Evolutionary conservation across 2,113 vertebrate genomes (phyloP), one percentile per base, ranked within the genome.

Genomic region (Neolamprologus fasciatus): DNA sequence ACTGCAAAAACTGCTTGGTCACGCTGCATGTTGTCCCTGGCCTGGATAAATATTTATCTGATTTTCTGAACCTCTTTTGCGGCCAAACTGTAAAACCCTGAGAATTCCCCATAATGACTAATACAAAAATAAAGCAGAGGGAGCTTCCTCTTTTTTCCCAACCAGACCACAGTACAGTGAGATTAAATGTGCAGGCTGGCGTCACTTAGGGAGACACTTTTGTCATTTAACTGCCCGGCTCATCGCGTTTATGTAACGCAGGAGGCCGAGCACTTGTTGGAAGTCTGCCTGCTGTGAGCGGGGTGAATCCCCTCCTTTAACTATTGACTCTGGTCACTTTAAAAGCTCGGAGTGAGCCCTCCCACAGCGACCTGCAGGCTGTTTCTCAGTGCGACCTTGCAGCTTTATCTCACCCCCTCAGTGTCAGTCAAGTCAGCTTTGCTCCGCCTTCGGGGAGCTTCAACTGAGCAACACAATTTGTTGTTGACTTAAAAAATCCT

Each of bases 91-190:
- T 84, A 68, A 90, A 93, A 86, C 81, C 47, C 33, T 76, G 81
- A 89, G 84, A 91, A 89, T 89, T 92, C 83, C 92, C 88, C 63
- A 8, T 51, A 55, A 76, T 82, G 88, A 90, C 73, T 23, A 21
- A 84, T 33, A 55, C 51, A 79, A 85, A 92, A 90, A 68, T 89
- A 81, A 86, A 89, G 33, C 58, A 7, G 54, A 76, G 50, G 80
- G 54, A 85, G 76, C 87, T 88, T 90, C 86, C 88, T 84, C 57
- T 66, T 87, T 42, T 21, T n/a, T 31, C 16, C 71, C 42, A 51
- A 78, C 21, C 23, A 28, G 8, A 6, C 45, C n/a, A 26, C 76
- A 80, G 68, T 83, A 63, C 33, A 47, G 81, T 26, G 83, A 91
- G 79, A 73, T 63, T 28, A 86, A 66, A 40, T 12, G 4, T n/a